phyloP scores from a whole-genome alignment of 2,888 invertebrate genomes.

The Petrophora chlorosata region DNA sequence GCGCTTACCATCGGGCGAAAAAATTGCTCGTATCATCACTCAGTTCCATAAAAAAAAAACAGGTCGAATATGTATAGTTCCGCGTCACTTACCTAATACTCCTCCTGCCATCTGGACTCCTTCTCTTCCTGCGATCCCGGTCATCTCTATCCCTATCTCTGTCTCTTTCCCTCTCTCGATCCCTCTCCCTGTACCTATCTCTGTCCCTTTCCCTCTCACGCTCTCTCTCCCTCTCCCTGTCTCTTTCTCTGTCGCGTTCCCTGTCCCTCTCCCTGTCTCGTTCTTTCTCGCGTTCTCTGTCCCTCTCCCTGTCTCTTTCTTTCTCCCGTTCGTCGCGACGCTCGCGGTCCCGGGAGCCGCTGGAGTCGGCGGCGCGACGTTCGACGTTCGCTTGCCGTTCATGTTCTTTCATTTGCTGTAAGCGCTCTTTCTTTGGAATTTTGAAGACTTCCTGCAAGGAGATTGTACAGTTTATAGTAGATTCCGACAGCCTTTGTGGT shows the following conservation, averaged over 20 bases:
- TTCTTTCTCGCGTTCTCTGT: slow-evolving; percentile 54
- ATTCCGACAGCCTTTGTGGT: no score
- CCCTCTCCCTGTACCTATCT: slow-evolving; percentile 56
- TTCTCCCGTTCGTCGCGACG: slow-evolving; percentile 44
- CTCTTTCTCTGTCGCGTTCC: slow-evolving; percentile 52
- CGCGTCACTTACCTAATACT: slow-evolving; percentile 69
- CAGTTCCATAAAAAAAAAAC: no score
- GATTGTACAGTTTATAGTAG: not conserved
- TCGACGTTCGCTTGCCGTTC: slow-evolving; percentile 93
- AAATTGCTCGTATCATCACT: no score
- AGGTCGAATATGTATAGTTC: no score
- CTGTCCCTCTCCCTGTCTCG: slow-evolving; percentile 55
- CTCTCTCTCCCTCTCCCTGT: slow-evolving; percentile 50
- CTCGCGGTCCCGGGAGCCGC: slow-evolving; percentile 68
- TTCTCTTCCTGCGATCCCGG: slow-evolving; percentile 71
- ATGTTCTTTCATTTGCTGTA: slow-evolving; percentile 97
- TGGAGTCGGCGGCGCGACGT: slow-evolving; percentile 73
- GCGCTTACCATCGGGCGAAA: no score
- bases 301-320: slow-evolving; percentile 57
- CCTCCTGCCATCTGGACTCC: slow-evolving; percentile 74
- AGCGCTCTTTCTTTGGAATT: slow-evolving; percentile 96
- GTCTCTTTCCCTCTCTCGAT: slow-evolving; percentile 56
- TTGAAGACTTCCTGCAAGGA: slow-evolving; percentile 86
- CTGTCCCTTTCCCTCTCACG: slow-evolving; percentile 52
- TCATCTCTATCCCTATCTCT: slow-evolving; percentile 65